A percentile compares a stretch with the other conserved stretches of the same genome.
These are phyloP conservation scores for Heliconius congener DNA, from an alignment of 1,140 invertebrate genomes.

Conservation along the genomic window DNA sequence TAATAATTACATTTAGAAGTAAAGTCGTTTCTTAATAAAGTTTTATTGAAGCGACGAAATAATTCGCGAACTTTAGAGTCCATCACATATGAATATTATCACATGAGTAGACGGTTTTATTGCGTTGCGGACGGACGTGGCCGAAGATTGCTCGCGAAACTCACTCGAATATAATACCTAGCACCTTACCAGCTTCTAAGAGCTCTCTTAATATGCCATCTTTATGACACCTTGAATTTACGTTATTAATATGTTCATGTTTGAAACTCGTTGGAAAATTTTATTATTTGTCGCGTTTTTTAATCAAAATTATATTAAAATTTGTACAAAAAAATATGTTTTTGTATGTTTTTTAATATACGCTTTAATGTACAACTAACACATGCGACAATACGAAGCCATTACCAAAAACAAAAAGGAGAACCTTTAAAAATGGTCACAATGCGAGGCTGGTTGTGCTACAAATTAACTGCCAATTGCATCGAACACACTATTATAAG, in stretches of 20 bases:
- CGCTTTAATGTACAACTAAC: conserved; percentile 6
- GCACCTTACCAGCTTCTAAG: conserved; percentile 31
- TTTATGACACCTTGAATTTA: conserved; percentile 54
- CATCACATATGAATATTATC: conserved; percentile 75
- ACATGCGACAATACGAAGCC: conserved; percentile 20
- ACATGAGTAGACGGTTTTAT: conserved; percentile 70
- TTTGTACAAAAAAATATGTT: background rate
- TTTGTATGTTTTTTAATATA: background rate
- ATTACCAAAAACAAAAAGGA: conserved; percentile 46
- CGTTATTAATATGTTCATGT: conserved; percentile 29
- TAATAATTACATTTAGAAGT: conserved; percentile 11
- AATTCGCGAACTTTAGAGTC: conserved; percentile 61
- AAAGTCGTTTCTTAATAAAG: conserved; percentile 27
- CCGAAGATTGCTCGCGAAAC: conserved; percentile 56
- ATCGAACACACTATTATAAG: conserved; percentile 78
- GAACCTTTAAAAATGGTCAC: conserved; percentile 65
- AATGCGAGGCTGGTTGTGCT: conserved; percentile 56
- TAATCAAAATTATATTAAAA: conserved; percentile 1
- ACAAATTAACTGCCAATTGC: conserved; percentile 80
- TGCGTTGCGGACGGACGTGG: conserved; percentile 64
- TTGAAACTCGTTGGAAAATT: conserved; percentile 14
- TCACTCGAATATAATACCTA: conserved; percentile 34
- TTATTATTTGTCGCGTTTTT: background rate
- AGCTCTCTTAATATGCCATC: conserved; percentile 63
- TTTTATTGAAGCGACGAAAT: conserved; percentile 38